Base-by-base conservation (phyloP, 2,113 vertebrate species). In the Carollia perspicillata region DNA sequence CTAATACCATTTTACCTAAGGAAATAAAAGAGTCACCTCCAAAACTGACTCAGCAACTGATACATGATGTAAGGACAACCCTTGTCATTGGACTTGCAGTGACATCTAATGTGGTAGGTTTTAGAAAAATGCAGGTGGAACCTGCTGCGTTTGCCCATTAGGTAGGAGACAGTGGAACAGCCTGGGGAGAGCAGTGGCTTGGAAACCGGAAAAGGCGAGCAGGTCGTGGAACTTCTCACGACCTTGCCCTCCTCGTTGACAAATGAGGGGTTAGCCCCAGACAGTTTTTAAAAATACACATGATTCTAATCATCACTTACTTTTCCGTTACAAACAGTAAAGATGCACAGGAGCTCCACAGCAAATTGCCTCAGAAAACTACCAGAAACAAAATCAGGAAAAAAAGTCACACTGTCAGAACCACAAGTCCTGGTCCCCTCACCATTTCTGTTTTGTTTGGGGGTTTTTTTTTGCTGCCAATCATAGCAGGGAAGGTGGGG, bases 321-420 rank as follows among this genome's bases (percentile, higher is more conserved):
- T 92, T 87, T 37, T 51, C 51, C 71, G 14, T 9, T 79, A 80
- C 42, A 84, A 80, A 40, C 16, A 68, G 65, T 42, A 86, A 90
- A 30, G 28, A 74, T 22, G 17, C 0, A 40, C 10, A 66, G 33
- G 78, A 26, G 22, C 6, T 6, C 42, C 42, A 30, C 0, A 58
- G 49, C 42, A 63, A 78, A 86, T 55, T 22, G 23, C 14, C 71
- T 53, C n/a, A 42, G 65, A 95, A 95, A 93, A 53, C 58, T 92
- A 12, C 58, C 28, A 66, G 84, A 95, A 96, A 90, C 63, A 72
- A 93, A 81, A 79, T 63, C 8, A 37, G 78, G 18, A 23, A 91
- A 47, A 83, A 78, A 72, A 71, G 4, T 49, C 47, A 78, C 18
- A 6, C 2, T 1, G 1, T 65, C 28, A 78, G 23, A 95, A 68